Base-by-base conservation (phyloP, 2,888 invertebrate species). In the Hydropsyche betteni region DNA sequence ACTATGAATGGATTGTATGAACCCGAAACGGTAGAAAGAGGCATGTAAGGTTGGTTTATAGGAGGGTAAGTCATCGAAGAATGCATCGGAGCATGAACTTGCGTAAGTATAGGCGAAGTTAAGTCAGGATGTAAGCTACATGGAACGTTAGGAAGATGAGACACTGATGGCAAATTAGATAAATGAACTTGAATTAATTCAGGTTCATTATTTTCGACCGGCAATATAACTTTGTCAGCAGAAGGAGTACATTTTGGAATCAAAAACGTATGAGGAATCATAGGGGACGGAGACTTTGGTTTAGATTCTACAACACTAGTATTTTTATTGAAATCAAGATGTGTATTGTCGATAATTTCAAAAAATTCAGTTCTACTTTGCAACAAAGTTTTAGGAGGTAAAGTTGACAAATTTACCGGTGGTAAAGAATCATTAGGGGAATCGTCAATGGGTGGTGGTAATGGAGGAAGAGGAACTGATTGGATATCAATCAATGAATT, bases 1-100 rank as follows among this genome's bases (percentile, higher is more conserved):
- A 72, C 58, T 12, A 78, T 69, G 81, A 86, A 86, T 34, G 87
- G 86, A 81, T 87, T 87, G 81, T 84, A 87, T 69, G 86, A 85
- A 79, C 87, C 87, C 75, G 87, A 87, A 75, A 88, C 87, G 72
- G 88, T 86, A 78, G 87, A 86, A 80, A 88, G 81, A 80, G 86
- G 84, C 79, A 87, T 86, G 80, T 86, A 87, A 69, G 88, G 85
- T 81, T 87, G 85, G 75, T 84, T 82, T 75, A 86, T 61, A 58
- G 74, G 85, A 77, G 89, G 86, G 81, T 87, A 86, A 71, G 64
- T 36, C 10, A 10, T n/a, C 10, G 36, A 36, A 4, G 64, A 36
- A 8, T 24, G 64, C 33, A 61, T 33, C 5, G 61, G 61, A 61
- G 61, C 16, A 8, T 5, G 61, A 10, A 34, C 7, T 16, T 14